Percentiles rank a stretch among this genome's conserved stretches.
These are phyloP conservation scores for Amphiduros pacificus DNA, from an alignment of 2,888 invertebrate genomes.

Conservation along the genomic window DNA sequence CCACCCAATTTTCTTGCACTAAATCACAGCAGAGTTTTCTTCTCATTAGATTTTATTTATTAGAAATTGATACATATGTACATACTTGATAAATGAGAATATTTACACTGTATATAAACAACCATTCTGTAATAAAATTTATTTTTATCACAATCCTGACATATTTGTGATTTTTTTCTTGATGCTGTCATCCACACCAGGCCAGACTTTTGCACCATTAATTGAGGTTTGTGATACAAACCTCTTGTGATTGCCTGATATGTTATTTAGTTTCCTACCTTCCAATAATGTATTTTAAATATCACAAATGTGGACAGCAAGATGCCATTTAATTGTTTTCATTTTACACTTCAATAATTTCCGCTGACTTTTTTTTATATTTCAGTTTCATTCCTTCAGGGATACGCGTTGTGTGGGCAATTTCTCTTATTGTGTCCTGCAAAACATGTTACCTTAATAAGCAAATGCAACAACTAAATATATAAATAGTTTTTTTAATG, in stretches of 20 bases:
- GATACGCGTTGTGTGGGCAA: slow-evolving; percentile 25
- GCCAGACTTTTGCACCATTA: neutral
- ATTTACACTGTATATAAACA: neutral
- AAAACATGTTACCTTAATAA: neutral
- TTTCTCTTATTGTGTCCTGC: slow-evolving; percentile 26
- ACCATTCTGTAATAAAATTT: neutral
- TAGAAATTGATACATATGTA: neutral
- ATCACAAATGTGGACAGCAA: too few species aligned
- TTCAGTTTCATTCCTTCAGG: neutral
- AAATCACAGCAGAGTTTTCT: too few species aligned
- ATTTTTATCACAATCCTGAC: neutral
- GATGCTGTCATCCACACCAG: neutral
- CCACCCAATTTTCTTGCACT: too few species aligned
- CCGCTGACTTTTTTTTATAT: too few species aligned
- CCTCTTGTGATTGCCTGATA: too few species aligned
- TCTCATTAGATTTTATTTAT: neutral
- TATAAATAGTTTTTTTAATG: too few species aligned
- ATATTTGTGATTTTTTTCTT: neutral
- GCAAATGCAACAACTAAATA: too few species aligned
- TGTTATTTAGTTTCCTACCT: too few species aligned
- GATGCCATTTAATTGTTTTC: too few species aligned
- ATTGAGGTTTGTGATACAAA: too few species aligned
- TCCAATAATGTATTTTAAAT: too few species aligned
- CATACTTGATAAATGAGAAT: neutral
- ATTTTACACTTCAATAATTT: too few species aligned